Evolutionary conservation across 1,140 invertebrate genomes (phyloP).

Genomic region (Sinella curviseta): DNA sequence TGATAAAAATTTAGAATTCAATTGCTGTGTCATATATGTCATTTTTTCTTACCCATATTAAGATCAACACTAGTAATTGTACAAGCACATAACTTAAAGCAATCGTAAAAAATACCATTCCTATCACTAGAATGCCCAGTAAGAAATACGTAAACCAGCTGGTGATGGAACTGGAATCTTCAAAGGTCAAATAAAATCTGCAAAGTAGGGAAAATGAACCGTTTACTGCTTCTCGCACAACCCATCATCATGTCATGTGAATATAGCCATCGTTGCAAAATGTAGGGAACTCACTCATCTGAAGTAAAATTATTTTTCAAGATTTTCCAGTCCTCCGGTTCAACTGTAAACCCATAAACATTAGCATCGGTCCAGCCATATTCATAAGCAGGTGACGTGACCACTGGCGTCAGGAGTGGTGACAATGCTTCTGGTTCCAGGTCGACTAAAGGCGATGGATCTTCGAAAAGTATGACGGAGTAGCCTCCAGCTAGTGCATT

Average conservation of each 20-base stretch:
- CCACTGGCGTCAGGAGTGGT: background rate
- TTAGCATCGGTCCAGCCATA: background rate
- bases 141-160: slow-evolving; percentile 29
- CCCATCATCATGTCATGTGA: background rate
- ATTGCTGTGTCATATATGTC: background rate
- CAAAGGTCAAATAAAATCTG: slow-evolving; percentile 15
- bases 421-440: background rate
- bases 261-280: background rate
- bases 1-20: background rate
- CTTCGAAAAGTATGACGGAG: background rate
- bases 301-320: slow-evolving; percentile 6
- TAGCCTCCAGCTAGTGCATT: slow-evolving; percentile 1
- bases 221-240: background rate
- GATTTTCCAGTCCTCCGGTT: slow-evolving; percentile 10
- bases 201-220: background rate
- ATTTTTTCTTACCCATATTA: slow-evolving; percentile 12
- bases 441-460: background rate
- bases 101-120: slow-evolving; percentile 11
- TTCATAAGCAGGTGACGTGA: background rate
- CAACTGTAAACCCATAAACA: background rate
- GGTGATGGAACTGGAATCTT: slow-evolving; percentile 9
- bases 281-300: background rate
- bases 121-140: slow-evolving; percentile 29
- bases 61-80: slow-evolving; percentile 8
- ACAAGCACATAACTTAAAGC: slow-evolving; percentile 18